Base-by-base conservation (phyloP, 2,888 invertebrate genomes). In the Chrysolina americana region DNA sequence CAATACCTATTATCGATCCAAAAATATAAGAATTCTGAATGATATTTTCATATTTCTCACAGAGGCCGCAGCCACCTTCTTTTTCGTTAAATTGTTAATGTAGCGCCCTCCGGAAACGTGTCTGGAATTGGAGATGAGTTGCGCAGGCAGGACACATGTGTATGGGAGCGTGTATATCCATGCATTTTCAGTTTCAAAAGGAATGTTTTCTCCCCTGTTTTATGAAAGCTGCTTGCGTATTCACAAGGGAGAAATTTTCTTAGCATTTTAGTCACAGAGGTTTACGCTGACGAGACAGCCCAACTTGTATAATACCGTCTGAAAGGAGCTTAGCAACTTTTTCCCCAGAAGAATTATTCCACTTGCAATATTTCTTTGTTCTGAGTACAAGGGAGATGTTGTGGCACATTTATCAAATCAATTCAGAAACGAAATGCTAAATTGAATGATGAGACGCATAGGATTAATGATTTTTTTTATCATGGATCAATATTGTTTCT, bases 241-340 rank as follows among this genome's bases (percentile, higher is more conserved):
- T 87, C 88, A 86, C 87, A 85, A 83, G 88, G 87, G 88, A 87
- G 87, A 87, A 87, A 88, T 88, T 88, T 88, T 85, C 87, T 86
- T 85, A 83, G 84, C 86, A 84, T 85, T 86, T 86, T 83, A 82
- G 86, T 84, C 83, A 82, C 81, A 83, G 82, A 80, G 80, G 83
- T 83, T 80, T 77, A 79, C 75, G 78, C 73, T 73, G 72, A 74
- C 71, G 69, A 69, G 80, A 75, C 76, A 68, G 75, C 75, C 70
- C 47, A 74, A 81, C 76, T 80, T 81, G 53, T 53, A 80, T 81
- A 81, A 80, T 78, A 76, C 78, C 75, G 63, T 70, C 73, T 77
- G 75, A 76, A 80, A 79, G 76, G 76, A 75, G 76, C 78, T 79
- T 79, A 76, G 76, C 76, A 41, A 66, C 50, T 36, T 66, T 65